These are phyloP conservation scores for Aromia moschata DNA, from an alignment of 2,888 invertebrate genomes.

Conservation along the genomic window DNA sequence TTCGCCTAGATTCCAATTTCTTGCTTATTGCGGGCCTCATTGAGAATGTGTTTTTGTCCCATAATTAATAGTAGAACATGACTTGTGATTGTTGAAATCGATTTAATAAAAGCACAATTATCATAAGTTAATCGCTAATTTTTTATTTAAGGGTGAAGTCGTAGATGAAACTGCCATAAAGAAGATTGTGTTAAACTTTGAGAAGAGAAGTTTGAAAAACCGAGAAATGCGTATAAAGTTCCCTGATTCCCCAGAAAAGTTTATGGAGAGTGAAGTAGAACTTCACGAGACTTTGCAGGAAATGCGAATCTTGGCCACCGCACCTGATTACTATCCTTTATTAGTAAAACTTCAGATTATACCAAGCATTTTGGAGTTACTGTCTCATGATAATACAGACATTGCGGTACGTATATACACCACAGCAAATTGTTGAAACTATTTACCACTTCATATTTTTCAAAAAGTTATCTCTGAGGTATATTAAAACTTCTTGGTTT, in stretches of 20 bases:
- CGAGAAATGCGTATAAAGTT: slow-evolving; percentile 99
- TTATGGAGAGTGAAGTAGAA: slow-evolving; percentile 94
- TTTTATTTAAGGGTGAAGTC: slow-evolving; percentile 77
- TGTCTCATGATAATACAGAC: slow-evolving; percentile 97
- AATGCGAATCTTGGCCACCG: slow-evolving; percentile 92
- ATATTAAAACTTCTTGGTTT: too few species aligned
- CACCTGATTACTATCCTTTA: slow-evolving; percentile 92
- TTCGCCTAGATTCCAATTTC: too few species aligned
- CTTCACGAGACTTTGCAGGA: slow-evolving; percentile 82
- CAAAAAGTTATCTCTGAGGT: too few species aligned
- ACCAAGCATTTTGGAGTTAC: slow-evolving; percentile 88
- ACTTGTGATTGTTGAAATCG: too few species aligned
- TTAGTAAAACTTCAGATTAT: slow-evolving; percentile 90
- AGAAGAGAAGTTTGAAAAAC: slow-evolving; percentile 92
- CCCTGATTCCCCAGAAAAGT: slow-evolving; percentile 96
- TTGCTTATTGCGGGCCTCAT: too few species aligned
- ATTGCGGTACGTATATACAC: slow-evolving; percentile 68
- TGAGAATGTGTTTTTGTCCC: too few species aligned
- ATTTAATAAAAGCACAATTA: too few species aligned
- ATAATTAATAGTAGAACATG: too few species aligned
- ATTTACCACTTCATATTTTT: too few species aligned
- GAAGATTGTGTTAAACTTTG: slow-evolving; percentile 89
- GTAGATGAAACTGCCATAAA: slow-evolving; percentile 90
- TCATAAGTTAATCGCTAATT: too few species aligned
- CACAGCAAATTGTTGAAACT: too few species aligned